Evolutionary conservation across 2,113 vertebrate species (phyloP), one percentile per base, ranked within the genome.

Genomic region (Neotragus moschatus): DNA sequence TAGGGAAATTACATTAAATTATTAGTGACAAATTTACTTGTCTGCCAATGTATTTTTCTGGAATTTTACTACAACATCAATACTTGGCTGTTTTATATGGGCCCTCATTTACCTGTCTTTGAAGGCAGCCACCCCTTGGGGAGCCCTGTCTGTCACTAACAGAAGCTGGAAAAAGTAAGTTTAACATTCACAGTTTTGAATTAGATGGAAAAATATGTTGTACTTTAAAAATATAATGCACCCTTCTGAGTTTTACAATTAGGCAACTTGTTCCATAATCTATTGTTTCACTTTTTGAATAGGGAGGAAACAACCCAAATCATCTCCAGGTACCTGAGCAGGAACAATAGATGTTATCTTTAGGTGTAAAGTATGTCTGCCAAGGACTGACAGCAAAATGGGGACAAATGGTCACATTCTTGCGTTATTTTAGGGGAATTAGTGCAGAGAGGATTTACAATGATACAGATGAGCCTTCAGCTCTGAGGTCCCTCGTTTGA

Each of bases 11-110:
- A 99, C 98, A 99, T 99, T 99, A 99, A 99, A 99, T 99, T 99
- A 99, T 99, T 99, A 99, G 99, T 99, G 99, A 99, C 99, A 99
- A 99, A 99, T 99, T 99, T 99, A 99, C 99, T 99, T 99, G 99
- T 99, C 99, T 99, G 99, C 99, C 99, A 98, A 99, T 99, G 99
- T 99, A 99, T 99, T 99, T 99, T 99, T 99, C 99, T 98, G 98
- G 98, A 98, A 98, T 99, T 99, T 99, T 99, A 99, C 98, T 99
- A 99, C 99, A 99, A 99, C 99, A 99, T 99, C 99, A 99, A 99
- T 99, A 99, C 98, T 98, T 98, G 98, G 98, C 98, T 99, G 98
- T 99, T 99, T 99, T 99, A 99, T 99, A 98, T 96, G 98, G 99
- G 98, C 98, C 99, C 98, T 99, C 98, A 98, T 99, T 99, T 99